phyloP scores from a whole-genome alignment of 1,140 invertebrate species.

The Apis laboriosa region DNA sequence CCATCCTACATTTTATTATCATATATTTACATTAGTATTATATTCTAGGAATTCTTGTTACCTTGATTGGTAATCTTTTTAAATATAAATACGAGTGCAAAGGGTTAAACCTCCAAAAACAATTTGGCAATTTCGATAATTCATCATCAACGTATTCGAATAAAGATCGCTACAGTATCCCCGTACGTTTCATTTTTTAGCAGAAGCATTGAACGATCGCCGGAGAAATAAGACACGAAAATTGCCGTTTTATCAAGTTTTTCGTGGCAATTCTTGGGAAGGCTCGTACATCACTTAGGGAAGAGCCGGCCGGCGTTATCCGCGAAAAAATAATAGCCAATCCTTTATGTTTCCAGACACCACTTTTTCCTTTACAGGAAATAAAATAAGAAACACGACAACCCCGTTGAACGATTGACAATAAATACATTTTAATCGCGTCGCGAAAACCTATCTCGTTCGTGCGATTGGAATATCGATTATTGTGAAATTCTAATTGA shows the following conservation, averaged over 20 bases:
- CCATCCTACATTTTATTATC: too few species aligned
- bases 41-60: too few species aligned
- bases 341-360: slow-evolving; percentile 31
- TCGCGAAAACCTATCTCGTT: neutral
- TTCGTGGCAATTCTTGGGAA: slow-evolving; percentile 27
- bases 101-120: neutral
- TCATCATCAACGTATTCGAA: slow-evolving; percentile 1
- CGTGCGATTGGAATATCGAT: neutral
- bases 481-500: slow-evolving; percentile 1
- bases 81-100: too few species aligned
- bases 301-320: slow-evolving; percentile 5
- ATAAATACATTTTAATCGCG: slow-evolving; percentile 10
- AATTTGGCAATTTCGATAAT: neutral
- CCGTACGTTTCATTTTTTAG: slow-evolving; percentile 10
- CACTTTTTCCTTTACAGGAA: neutral
- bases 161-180: neutral
- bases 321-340: slow-evolving; percentile 49
- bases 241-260: slow-evolving; percentile 49
- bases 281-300: slow-evolving; percentile 46
- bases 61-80: too few species aligned
- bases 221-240: slow-evolving; percentile 32
- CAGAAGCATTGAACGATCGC: slow-evolving; percentile 39
- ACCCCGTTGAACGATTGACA: neutral
- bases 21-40: too few species aligned
- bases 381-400: neutral